A percentile compares a stretch with the other conserved stretches of the same genome.
Conservation (phyloP, 1,140 invertebrate genomes). For the Orchestia grillus region DNA sequence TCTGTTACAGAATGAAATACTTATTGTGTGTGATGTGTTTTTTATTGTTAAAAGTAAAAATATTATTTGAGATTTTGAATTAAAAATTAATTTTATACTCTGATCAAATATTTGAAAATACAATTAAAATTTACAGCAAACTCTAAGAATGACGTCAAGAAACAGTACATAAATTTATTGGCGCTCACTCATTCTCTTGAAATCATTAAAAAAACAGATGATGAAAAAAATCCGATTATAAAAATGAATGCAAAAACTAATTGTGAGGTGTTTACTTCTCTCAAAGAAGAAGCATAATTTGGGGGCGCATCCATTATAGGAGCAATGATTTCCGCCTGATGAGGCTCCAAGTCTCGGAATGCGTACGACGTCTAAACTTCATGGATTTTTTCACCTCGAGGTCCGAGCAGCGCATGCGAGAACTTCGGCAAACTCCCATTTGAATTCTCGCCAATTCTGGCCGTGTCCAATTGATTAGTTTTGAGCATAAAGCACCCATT, state of each 20-base stretch:
- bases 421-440: not conserved
- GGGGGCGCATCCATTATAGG: not conserved
- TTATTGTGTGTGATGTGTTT: not conserved
- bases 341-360: not conserved
- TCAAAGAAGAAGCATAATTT: not conserved
- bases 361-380: not conserved
- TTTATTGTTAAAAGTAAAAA: not conserved
- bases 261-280: not conserved
- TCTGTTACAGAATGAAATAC: too few species aligned
- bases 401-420: not conserved
- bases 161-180: not conserved
- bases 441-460: not conserved
- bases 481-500: constrained; percentile 51
- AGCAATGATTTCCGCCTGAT: not conserved
- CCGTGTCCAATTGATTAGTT: constrained; percentile 42
- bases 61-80: too few species aligned
- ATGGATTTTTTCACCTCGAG: not conserved
- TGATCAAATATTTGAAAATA: not conserved
- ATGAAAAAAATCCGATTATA: not conserved
- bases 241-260: not conserved
- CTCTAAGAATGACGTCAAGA: not conserved
- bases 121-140: not conserved
- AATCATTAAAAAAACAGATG: not conserved
- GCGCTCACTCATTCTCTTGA: not conserved
- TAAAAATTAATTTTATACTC: not conserved